phyloP scores from a whole-genome alignment of 2,113 vertebrate species.

The Speoplatyrhinus poulsoni region DNA sequence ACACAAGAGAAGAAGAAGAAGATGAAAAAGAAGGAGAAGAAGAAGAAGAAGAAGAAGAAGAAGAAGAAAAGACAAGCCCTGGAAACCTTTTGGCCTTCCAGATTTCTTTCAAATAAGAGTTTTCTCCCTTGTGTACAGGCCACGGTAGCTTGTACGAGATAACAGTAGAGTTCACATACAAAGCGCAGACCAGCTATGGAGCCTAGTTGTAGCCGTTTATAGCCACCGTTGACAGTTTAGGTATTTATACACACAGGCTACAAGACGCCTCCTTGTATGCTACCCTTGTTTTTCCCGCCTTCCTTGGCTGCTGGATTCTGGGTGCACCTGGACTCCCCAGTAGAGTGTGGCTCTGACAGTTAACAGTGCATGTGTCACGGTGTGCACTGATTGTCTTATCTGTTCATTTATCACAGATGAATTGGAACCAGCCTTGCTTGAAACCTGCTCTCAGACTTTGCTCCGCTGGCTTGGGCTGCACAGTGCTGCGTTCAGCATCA shows the following conservation, averaged over 20 bases:
- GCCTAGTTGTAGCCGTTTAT: slow-evolving; percentile 4
- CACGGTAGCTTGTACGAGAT: slow-evolving; percentile 8
- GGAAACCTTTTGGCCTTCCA: neutral
- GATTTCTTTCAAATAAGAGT: neutral
- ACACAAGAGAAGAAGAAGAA: neutral
- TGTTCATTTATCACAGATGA: slow-evolving; percentile 99
- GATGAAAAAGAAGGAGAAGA: too few relatives aligned
- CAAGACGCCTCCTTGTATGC: slow-evolving; percentile 34
- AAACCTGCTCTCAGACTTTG: slow-evolving; percentile 87
- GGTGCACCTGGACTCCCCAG: slow-evolving; percentile 54
- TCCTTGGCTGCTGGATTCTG: slow-evolving; percentile 38
- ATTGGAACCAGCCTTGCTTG: slow-evolving; percentile 99
- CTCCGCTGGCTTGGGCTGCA: slow-evolving; percentile 83
- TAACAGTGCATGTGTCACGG: slow-evolving; percentile 79
- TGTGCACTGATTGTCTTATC: slow-evolving; percentile 99
- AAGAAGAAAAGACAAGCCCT: slow-evolving; percentile 12
- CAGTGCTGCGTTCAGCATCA: slow-evolving; percentile 77
- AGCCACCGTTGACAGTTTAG: slow-evolving; percentile 43
- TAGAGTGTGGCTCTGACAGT: slow-evolving; percentile 59
- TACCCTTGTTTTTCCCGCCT: slow-evolving; percentile 31
- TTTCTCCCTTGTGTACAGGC: slow-evolving; percentile 23
- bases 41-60: too few relatives aligned
- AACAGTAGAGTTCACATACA: slow-evolving; percentile 5
- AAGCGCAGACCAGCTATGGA: slow-evolving; percentile 1
- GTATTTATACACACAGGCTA: slow-evolving; percentile 44